These are phyloP conservation scores for Cavia porcellus DNA, from an alignment of 2,113 vertebrate species.

Conservation along the genomic window DNA sequence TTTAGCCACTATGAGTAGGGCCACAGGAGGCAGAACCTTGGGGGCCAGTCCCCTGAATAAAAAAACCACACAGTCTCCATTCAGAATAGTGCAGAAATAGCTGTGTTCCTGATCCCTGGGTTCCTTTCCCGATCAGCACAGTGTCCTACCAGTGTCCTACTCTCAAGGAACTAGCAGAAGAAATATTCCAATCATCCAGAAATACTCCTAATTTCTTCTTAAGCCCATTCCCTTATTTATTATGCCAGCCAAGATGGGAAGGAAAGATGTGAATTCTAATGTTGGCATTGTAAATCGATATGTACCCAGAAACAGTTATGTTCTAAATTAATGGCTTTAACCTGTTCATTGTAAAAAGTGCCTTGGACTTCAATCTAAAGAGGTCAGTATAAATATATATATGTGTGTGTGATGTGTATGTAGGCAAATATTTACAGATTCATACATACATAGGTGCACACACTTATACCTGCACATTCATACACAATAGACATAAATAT, in stretches of 20 bases:
- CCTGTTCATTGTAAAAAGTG: constrained; percentile 93
- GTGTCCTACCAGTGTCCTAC: neutral
- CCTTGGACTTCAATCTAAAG: constrained; percentile 91
- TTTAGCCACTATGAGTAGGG: neutral
- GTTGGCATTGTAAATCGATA: constrained; percentile 63
- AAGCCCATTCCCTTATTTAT: neutral
- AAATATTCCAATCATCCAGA: neutral
- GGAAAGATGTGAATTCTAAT: constrained; percentile 33
- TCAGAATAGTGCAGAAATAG: neutral
- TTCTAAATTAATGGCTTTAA: constrained; percentile 90
- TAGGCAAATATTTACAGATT: constrained; percentile 85
- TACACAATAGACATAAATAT: constrained; percentile 81
- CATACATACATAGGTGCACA: constrained; percentile 83
- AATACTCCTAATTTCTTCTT: constrained; percentile 13
- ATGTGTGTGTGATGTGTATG: constrained; percentile 85
- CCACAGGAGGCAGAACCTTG: neutral
- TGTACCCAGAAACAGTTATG: constrained; percentile 89
- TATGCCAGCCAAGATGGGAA: neutral
- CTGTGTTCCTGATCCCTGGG: neutral
- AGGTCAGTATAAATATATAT: constrained; percentile 88
- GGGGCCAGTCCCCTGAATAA: neutral
- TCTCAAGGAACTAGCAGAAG: neutral
- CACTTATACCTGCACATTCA: constrained; percentile 80
- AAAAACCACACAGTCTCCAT: neutral
- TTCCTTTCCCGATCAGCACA: neutral